Evolutionary conservation across 2,888 invertebrate species (phyloP).

Genomic region (Lochmaea capreae): DNA sequence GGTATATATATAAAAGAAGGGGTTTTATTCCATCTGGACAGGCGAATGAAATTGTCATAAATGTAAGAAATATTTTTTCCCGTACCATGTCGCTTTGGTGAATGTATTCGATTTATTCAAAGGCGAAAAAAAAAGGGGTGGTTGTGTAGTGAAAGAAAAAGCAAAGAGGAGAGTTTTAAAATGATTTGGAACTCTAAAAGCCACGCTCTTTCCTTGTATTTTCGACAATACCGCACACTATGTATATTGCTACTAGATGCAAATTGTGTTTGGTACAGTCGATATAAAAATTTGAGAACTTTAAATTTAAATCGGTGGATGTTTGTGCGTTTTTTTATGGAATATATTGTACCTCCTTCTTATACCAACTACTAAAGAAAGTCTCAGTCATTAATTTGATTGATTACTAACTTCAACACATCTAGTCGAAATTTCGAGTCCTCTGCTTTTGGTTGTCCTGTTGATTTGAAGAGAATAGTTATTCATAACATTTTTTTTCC

Average conservation of each 20-base stretch:
- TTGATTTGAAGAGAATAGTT: no score
- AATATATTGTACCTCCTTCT: no score
- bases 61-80: no score
- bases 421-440: no score
- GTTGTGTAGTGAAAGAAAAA: constrained; percentile 53
- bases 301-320: not conserved
- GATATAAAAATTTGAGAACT: constrained; percentile 33
- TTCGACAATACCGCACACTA: constrained; percentile 55
- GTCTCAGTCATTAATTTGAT: no score
- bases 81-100: constrained; percentile 39
- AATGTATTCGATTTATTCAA: constrained; percentile 59
- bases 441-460: no score
- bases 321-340: not conserved
- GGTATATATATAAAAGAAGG: no score
- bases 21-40: no score
- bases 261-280: constrained; percentile 56
- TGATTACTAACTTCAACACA: no score
- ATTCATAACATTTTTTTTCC: no score
- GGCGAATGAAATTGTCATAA: no score
- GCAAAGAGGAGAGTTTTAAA: constrained; percentile 56
- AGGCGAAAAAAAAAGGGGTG: constrained; percentile 56
- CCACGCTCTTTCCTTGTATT: constrained; percentile 62
- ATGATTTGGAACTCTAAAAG: constrained; percentile 59
- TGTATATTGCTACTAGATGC: constrained; percentile 61
- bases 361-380: no score